Evolutionary conservation across 1,140 invertebrate genomes (phyloP).

Genomic region (Neotoxoptera formosana): DNA sequence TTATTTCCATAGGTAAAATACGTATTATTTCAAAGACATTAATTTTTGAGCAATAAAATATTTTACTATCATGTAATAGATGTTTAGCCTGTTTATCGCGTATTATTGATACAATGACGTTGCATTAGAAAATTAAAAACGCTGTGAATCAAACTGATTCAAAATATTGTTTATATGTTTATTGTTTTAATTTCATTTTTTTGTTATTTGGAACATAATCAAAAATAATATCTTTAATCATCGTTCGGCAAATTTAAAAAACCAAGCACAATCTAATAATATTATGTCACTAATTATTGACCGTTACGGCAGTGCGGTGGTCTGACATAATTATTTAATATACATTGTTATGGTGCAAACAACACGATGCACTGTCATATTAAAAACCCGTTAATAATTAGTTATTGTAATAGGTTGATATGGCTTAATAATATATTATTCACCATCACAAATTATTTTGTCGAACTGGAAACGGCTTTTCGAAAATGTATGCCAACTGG

Average conservation of each 20-base stretch:
- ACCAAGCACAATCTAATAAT: background rate
- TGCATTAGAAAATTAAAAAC: too few species aligned
- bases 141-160: background rate
- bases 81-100: background rate
- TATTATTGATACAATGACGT: too few species aligned
- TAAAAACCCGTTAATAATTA: background rate
- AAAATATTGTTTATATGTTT: background rate
- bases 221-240: background rate
- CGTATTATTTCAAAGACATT: too few species aligned
- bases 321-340: background rate
- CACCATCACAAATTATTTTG: background rate
- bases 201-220: background rate
- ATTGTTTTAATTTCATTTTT: background rate
- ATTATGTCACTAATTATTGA: background rate
- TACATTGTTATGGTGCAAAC: background rate
- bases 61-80: background rate
- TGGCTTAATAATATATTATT: background rate
- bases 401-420: background rate
- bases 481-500: background rate
- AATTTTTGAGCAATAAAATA: background rate
- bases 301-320: background rate
- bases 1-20: too few species aligned
- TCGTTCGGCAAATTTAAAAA: background rate
- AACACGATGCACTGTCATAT: background rate
- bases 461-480: background rate